Conservation (phyloP, 2,797 vertebrate species). For the Gymnopithys bicolor region DNA sequence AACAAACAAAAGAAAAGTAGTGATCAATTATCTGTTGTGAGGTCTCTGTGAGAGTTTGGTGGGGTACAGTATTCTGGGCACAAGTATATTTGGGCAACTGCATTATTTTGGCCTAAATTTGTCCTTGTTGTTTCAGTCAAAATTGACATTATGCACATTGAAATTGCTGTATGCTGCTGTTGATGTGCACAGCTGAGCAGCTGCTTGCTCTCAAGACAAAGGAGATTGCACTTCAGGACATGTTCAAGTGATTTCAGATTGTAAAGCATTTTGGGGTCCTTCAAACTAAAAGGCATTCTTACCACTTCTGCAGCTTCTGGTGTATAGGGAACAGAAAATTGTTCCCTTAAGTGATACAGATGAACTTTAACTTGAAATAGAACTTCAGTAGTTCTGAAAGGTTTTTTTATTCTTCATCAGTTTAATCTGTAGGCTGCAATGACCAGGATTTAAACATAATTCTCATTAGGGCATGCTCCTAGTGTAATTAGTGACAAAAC, state of each 20-base stretch:
- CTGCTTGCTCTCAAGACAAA: slow-evolving; percentile 53
- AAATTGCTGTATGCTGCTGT: not conserved
- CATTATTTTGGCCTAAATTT: not conserved
- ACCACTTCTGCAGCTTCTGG: slow-evolving; percentile 2
- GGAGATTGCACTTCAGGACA: not conserved
- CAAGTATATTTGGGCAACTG: not conserved
- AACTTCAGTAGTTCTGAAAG: not conserved
- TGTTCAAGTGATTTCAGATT: slow-evolving; percentile 52
- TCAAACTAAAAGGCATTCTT: slow-evolving; percentile 37
- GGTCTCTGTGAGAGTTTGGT: not conserved
- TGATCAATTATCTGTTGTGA: not conserved
- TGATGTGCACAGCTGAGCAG: slow-evolving; percentile 19
- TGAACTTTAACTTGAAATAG: slow-evolving; percentile 4
- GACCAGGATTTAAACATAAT: not conserved
- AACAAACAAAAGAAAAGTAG: not conserved
- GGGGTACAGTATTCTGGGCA: not conserved
- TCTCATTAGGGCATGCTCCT: not conserved
- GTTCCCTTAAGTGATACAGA: not conserved
- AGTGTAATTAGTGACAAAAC: slow-evolving; percentile 46
- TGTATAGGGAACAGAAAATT: not conserved
- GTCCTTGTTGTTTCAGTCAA: not conserved
- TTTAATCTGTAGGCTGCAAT: not conserved
- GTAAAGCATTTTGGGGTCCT: slow-evolving; percentile 29
- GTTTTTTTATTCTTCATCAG: not conserved
- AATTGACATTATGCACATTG: not conserved